Evolutionary conservation across 2,113 vertebrate species (phyloP).

Genomic region (Pungitius pungitius): DNA sequence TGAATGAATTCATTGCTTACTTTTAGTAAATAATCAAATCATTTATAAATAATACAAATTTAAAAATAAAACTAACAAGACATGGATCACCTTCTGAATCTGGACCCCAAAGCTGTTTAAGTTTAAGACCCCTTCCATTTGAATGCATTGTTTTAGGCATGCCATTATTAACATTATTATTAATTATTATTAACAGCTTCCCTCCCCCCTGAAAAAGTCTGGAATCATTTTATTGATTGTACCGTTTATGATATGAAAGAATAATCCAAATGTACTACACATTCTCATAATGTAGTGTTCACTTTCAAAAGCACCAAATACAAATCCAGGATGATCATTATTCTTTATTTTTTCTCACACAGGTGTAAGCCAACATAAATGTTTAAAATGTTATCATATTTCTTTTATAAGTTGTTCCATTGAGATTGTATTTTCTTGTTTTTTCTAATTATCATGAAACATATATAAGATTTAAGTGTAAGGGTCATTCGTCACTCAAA

Average conservation of each 20-base stretch:
- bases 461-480: slow-evolving; percentile 68
- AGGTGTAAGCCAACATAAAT: slow-evolving; percentile 74
- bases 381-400: slow-evolving; percentile 64
- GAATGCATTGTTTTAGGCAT: not conserved
- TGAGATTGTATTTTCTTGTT: slow-evolving; percentile 61
- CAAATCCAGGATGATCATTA: slow-evolving; percentile 62
- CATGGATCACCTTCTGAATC: not conserved
- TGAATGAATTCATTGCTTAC: too few species aligned
- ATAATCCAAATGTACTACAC: not conserved
- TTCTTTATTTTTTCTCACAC: slow-evolving; percentile 73
- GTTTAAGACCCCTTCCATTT: not conserved
- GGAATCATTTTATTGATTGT: not conserved
- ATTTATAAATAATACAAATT: not conserved
- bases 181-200: too few species aligned
- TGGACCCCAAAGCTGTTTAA: not conserved
- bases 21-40: not conserved
- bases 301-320: not conserved
- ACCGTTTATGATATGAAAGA: not conserved
- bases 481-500: slow-evolving; percentile 73
- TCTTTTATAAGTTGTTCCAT: slow-evolving; percentile 63
- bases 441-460: slow-evolving; percentile 52
- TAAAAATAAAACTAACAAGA: not conserved
- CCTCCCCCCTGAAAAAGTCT: too few species aligned
- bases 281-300: not conserved
- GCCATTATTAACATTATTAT: too few species aligned